Evolutionary conservation across 2,888 invertebrate genomes (phyloP).

Genomic region (Eupelmus urozonus): DNA sequence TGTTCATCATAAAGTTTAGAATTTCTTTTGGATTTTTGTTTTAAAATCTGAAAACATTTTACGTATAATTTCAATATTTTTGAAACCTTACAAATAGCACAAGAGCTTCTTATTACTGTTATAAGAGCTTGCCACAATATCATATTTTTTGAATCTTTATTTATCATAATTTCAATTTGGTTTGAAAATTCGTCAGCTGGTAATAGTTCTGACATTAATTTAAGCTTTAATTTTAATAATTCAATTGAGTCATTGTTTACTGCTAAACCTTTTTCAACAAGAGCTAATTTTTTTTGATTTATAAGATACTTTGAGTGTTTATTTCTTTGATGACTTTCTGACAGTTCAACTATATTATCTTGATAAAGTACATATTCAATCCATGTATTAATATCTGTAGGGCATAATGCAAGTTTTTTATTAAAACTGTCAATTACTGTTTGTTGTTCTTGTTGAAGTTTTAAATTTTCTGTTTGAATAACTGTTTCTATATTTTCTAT

Average conservation of each 20-base stretch:
- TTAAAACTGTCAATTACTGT: conserved; percentile 80
- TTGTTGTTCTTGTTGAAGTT: conserved; percentile 77
- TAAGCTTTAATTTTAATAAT: conserved; percentile 79
- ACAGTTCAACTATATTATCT: conserved; percentile 79
- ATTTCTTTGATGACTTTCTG: conserved; percentile 44
- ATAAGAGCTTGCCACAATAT: conserved; percentile 79
- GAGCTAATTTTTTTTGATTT: conserved; percentile 81
- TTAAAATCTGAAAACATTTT: conserved; percentile 77
- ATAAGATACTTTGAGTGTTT: conserved; percentile 64
- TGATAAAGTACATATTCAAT: conserved; percentile 81
- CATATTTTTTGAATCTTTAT: conserved; percentile 77
- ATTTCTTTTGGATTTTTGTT: conserved; percentile 71
- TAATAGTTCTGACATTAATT: conserved; percentile 78
- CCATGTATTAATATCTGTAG: conserved; percentile 80
- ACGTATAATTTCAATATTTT: conserved; percentile 81
- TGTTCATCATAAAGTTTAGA: conserved; percentile 68
- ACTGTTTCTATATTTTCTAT: conserved; percentile 42
- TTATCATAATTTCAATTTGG: conserved; percentile 77
- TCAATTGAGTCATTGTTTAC: conserved; percentile 79
- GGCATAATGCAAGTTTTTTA: conserved; percentile 78
- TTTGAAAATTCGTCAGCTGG: conserved; percentile 81
- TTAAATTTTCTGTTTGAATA: conserved; percentile 69
- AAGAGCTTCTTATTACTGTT: conserved; percentile 79
- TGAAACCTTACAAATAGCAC: conserved; percentile 82
- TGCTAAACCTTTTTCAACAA: conserved; percentile 81